Conservation (phyloP, 2,888 invertebrate species). For the Enchytraeus crypticus region DNA sequence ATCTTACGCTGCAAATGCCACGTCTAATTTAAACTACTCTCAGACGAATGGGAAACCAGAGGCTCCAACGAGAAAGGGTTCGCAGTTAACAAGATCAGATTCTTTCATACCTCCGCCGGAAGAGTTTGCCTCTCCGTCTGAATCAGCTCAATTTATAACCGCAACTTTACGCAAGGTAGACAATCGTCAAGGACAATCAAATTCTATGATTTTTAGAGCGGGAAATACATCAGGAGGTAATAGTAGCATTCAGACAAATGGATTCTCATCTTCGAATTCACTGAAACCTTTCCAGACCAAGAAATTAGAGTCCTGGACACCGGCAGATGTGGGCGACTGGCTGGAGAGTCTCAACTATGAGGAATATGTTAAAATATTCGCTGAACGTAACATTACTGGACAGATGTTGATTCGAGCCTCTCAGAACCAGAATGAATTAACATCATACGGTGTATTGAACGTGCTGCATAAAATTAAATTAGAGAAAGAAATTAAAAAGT, state of each 20-base stretch:
- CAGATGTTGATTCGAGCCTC: background rate
- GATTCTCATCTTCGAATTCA: background rate
- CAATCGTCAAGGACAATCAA: background rate
- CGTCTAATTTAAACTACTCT: background rate
- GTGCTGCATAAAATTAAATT: conserved; percentile 1
- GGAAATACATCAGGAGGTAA: background rate
- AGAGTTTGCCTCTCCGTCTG: conserved; percentile 2
- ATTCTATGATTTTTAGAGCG: conserved; percentile 5
- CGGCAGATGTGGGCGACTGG: conserved; percentile 4
- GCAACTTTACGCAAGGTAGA: background rate
- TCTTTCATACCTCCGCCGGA: conserved; percentile 5
- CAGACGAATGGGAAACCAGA: background rate
- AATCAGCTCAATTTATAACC: background rate
- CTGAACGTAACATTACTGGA: conserved; percentile 3
- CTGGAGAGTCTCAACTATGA: background rate
- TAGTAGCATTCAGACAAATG: too few species aligned
- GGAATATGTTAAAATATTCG: background rate
- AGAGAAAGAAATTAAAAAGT: conserved; percentile 1
- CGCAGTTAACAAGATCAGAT: background rate
- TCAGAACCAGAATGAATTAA: background rate
- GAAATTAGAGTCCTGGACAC: background rate
- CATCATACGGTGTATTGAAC: conserved; percentile 1
- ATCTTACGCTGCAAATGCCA: background rate
- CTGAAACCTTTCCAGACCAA: background rate
- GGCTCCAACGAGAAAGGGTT: background rate